A percentile compares a stretch with the other conserved stretches of the same genome.
These are phyloP conservation scores for Cyclopterus lumpus DNA, from an alignment of 2,797 vertebrate species.

Conservation along the genomic window DNA sequence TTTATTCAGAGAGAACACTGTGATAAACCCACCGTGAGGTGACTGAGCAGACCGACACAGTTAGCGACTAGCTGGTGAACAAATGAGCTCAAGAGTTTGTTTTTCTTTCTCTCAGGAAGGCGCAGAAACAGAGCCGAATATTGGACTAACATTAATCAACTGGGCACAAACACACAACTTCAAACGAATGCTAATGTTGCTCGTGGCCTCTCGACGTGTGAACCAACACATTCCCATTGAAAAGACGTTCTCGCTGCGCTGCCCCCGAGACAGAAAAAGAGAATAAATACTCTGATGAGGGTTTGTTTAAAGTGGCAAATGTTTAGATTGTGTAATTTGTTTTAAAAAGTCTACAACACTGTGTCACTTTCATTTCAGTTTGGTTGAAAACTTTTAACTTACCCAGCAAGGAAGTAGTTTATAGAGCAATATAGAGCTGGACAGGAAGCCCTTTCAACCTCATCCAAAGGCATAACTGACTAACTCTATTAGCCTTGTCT, in stretches of 20 bases:
- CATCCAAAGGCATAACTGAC: slow-evolving; percentile 34
- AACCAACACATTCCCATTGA: not conserved
- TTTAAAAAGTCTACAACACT: not conserved
- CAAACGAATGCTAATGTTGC: slow-evolving; percentile 8
- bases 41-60: not conserved
- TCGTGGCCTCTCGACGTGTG: not conserved
- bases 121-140: not conserved
- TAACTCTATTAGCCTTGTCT: slow-evolving; percentile 40
- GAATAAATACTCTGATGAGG: not conserved
- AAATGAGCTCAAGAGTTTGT: not conserved
- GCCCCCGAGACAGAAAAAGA: not conserved
- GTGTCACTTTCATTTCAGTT: slow-evolving; percentile 7
- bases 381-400: slow-evolving; percentile 24
- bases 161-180: not conserved
- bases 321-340: not conserved
- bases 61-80: not conserved
- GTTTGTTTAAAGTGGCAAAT: not conserved
- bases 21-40: not conserved
- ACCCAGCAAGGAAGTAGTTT: slow-evolving; percentile 16
- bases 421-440: slow-evolving; percentile 19
- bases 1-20: not conserved
- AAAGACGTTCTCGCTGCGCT: not conserved
- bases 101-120: not conserved
- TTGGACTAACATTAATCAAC: not conserved
- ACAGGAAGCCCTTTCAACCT: slow-evolving; percentile 53